Base-by-base conservation (phyloP, 2,888 invertebrate genomes). In the Apamea sordens region DNA sequence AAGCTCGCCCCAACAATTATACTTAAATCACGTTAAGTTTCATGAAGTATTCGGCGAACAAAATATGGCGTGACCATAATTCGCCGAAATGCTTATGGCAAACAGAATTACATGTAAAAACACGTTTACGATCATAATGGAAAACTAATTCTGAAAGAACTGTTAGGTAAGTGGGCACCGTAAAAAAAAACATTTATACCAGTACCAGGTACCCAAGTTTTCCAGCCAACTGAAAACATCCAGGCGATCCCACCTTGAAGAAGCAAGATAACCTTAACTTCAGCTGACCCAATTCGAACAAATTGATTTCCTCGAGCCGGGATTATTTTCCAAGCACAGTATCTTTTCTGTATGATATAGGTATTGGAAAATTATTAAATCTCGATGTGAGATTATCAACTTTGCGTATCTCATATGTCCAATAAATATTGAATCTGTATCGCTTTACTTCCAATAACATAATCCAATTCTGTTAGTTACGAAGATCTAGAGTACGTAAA, bases 221-320 rank as follows among this genome's bases (percentile, higher is more conserved):
- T 73, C 65, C n/a, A 47, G 24, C 21, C 6, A 67, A 67, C 36
- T 72, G 13, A 47, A 56, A 67, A 56, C 18, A 65, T 32, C 4
- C 41, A 47, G 3, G 21, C n/a, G 8, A 36, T 24, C 15, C 21
- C 47, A 47, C 64, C 47, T 61, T 73, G 59, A 53, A 61, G 59
- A 53, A 61, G 36, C 21, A 2, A 21, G 24, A n/a, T 50, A 63
- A 68, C 73, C 44, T 80, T 73, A 13, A 53, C 82, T 63, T 11
- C 15, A 47, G 36, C 44, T 73, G 59, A 64, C 65, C 73, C 32
- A 77, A 84, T 82, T 78, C 59, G 44, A n/a, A 15, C 8, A 28
- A 64, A 78, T 78, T 53, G 28, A 70, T 56, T 70, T 83, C 56
- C 64, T 56, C 59, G 72, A 47, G 6, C 21, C 3, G 8, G 21